Evolutionary conservation across 2,888 invertebrate species (phyloP).

Genomic region (Stenchaetothrips biformis): DNA sequence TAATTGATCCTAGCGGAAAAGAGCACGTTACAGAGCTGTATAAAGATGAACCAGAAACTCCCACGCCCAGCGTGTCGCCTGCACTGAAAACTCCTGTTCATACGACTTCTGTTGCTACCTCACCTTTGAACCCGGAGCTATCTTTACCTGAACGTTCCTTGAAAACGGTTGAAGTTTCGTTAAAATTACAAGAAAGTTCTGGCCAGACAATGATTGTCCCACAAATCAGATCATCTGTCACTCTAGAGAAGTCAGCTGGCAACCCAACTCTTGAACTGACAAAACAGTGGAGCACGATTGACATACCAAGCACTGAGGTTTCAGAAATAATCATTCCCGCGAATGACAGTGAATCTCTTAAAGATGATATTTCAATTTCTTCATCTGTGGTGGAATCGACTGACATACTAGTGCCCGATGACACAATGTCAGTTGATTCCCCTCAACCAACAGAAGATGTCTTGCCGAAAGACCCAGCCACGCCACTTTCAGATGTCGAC

Average conservation of each 20-base stretch:
- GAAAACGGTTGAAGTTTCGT: conserved; percentile 32
- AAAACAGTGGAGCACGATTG: conserved; percentile 35
- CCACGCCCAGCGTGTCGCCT: conserved; percentile 18
- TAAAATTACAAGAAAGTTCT: conserved; percentile 30
- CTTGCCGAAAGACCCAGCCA: conserved; percentile 34
- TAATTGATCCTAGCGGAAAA: not conserved
- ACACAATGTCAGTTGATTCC: conserved; percentile 50
- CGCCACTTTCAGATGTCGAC: conserved; percentile 37
- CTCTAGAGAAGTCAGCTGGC: conserved; percentile 39
- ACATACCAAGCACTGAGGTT: conserved; percentile 39
- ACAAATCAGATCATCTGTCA: conserved; percentile 26
- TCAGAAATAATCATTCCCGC: conserved; percentile 38
- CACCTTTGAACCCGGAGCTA: not conserved
- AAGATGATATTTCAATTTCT: conserved; percentile 43
- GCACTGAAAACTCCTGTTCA: not conserved
- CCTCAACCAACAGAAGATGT: conserved; percentile 51
- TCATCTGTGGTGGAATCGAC: conserved; percentile 54
- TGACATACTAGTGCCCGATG: conserved; percentile 51
- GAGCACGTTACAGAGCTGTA: not conserved
- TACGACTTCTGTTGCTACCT: not conserved
- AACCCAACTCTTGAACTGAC: conserved; percentile 39
- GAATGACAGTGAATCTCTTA: conserved; percentile 41
- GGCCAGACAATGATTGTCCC: conserved; percentile 38
- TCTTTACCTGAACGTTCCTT: not conserved
- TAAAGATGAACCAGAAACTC: not conserved